phyloP scores from a whole-genome alignment of 1,140 invertebrate genomes.

The Ooceraea biroi region DNA sequence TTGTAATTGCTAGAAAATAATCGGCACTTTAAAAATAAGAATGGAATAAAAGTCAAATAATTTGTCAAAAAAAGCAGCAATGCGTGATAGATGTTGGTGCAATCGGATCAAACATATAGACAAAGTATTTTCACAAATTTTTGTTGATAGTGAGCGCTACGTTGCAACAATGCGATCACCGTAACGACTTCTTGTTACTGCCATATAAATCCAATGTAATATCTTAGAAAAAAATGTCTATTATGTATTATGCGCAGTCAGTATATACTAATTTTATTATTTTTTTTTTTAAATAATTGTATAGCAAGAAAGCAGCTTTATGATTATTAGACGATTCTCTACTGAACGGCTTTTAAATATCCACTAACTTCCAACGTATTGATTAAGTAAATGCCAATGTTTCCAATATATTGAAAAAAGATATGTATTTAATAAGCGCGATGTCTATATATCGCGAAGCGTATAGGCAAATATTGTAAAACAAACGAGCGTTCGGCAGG shows the following conservation, averaged over 20 bases:
- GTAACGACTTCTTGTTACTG: slow-evolving; percentile 27
- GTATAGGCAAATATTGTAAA: not conserved
- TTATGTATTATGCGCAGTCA: not conserved
- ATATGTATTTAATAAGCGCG: no score
- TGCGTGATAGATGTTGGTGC: not conserved
- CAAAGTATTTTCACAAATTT: slow-evolving; percentile 12
- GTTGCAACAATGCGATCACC: slow-evolving; percentile 12
- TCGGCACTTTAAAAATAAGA: not conserved
- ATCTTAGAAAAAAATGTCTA: slow-evolving; percentile 29
- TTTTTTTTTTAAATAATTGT: slow-evolving; percentile 23
- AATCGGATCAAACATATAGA: not conserved
- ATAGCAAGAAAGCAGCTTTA: not conserved
- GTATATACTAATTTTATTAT: not conserved
- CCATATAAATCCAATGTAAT: slow-evolving; percentile 21
- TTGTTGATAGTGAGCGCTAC: slow-evolving; percentile 1
- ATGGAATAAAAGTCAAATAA: slow-evolving; percentile 4
- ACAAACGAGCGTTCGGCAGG: not conserved
- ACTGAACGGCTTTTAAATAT: not conserved
- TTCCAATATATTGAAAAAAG: not conserved
- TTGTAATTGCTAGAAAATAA: slow-evolving; percentile 2
- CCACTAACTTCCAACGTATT: slow-evolving; percentile 8
- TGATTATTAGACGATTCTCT: slow-evolving; percentile 12
- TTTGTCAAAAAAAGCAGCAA: not conserved
- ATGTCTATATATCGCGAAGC: no score
- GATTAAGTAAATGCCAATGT: not conserved